Conservation (phyloP, 2,888 invertebrate genomes). For the Caenorhabditis sp. region DNA sequence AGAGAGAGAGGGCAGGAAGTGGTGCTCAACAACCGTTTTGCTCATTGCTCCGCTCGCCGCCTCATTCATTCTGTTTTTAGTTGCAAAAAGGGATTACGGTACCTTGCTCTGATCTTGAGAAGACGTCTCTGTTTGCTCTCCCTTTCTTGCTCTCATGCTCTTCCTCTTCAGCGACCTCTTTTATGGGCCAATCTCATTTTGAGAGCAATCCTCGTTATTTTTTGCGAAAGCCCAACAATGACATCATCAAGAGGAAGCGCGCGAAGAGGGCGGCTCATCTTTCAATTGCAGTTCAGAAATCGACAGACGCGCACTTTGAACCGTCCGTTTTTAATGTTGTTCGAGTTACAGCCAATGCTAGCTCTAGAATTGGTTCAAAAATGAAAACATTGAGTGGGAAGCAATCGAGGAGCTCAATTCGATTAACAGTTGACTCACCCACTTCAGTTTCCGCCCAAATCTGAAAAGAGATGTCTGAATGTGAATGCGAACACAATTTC, state of each 20-base stretch:
- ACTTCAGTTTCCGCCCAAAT: too few relatives aligned
- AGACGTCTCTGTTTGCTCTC: conserved; percentile 28
- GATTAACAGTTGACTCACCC: too few relatives aligned
- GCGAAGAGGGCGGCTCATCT: conserved; percentile 11
- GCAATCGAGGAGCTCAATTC: too few relatives aligned
- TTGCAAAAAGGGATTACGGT: conserved; percentile 40
- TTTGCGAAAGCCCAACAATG: conserved; percentile 3
- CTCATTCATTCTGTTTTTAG: conserved; percentile 21
- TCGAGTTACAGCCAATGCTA: too few relatives aligned
- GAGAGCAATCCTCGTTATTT: conserved; percentile 3
- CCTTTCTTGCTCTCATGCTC: too few relatives aligned
- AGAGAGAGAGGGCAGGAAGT: conserved; percentile 27
- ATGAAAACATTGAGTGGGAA: too few relatives aligned
- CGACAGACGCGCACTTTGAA: neutral
- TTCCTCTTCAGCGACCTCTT: conserved; percentile 8
- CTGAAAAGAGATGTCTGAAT: too few relatives aligned
- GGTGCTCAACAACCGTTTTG: conserved; percentile 33
- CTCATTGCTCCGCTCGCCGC: conserved; percentile 25
- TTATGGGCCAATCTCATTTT: conserved; percentile 40
- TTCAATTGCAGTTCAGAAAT: conserved; percentile 23
- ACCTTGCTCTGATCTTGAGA: conserved; percentile 28
- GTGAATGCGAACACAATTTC: too few relatives aligned
- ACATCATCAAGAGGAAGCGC: conserved; percentile 36
- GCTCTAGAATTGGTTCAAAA: too few relatives aligned
- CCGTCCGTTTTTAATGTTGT: conserved; percentile 1